Conservation (phyloP, 2,113 vertebrate species). For the Recurvirostra avosetta region DNA sequence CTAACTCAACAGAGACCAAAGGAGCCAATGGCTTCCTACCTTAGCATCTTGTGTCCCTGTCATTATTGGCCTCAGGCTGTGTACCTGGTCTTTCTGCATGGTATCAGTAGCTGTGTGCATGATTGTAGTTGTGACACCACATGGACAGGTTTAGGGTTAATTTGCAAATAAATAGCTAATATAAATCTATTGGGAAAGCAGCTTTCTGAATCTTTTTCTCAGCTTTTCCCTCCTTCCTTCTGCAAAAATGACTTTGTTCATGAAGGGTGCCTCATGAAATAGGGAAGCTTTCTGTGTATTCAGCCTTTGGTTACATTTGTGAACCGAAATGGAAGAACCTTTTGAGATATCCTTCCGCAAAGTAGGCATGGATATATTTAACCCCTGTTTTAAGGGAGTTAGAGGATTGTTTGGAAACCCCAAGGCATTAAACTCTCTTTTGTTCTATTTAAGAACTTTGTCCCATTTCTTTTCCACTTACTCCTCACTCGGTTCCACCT, state of each 20-base stretch:
- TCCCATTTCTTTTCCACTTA: too few species aligned
- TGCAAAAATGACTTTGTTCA: background rate
- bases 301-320: background rate
- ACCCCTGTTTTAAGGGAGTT: too few species aligned
- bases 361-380: too few species aligned
- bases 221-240: background rate
- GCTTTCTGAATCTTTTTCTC: background rate
- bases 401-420: too few species aligned
- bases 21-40: background rate
- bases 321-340: background rate
- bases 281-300: background rate
- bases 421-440: too few species aligned
- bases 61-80: background rate
- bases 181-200: background rate
- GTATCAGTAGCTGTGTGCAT: background rate
- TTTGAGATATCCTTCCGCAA: too few species aligned
- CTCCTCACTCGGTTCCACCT: too few species aligned
- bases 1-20: background rate
- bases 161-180: background rate
- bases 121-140: background rate
- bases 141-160: background rate
- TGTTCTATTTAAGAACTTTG: too few species aligned
- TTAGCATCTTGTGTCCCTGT: background rate
- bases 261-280: background rate
- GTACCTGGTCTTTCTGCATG: background rate